Base-by-base conservation (phyloP, 64 coral and sea anemone species). In the Porites lutea region DNA sequence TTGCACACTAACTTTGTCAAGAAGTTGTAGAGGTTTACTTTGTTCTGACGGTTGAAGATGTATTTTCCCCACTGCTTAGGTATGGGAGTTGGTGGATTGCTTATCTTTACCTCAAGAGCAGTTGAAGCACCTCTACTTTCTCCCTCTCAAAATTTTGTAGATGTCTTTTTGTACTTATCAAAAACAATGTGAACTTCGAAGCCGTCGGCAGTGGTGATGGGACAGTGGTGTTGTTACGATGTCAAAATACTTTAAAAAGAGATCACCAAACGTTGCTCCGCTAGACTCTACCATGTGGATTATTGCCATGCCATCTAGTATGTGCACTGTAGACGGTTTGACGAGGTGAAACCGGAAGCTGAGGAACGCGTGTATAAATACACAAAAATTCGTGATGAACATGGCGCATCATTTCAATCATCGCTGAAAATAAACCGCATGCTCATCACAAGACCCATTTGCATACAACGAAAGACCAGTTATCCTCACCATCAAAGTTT, bases 101-200 rank as follows among this genome's bases (percentile, higher is more conserved):
- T 44, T 18, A 94, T 88, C 11, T 94, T 27, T 55, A 94, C 92
- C 65, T 88, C 92, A 59, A 88, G 77, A 63, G 85, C 37, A 11
- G 63, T 88, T 43, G 55, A 89, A 59, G 77, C 82, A 18, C 85
- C 92, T 74, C 92, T 94, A 64, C 86, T 88, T 73, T 65, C 8
- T 18, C 92, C 77, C 69, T 94, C 92, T 82, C 92, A 86, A 61
- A 65, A 86, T 94, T 94, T 94, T 37, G 89, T 94, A 8, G 92
- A 94, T 20, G 63, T 68, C 59, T 88, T 63, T 37, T 37, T 46
- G 83, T 94, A 94, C 86, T 94, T 86, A 55, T 94, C 92, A 37
- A 94, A 92, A 27, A 92, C 91, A 13, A 92, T 8, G 68, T 87
- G 91, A 76, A 92, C 82, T 10, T 46, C 22, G 19, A 48, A 50